Percentiles rank a stretch among this genome's conserved stretches.
Conservation (phyloP, 2,113 vertebrate genomes). For the Bothrops jararaca region DNA sequence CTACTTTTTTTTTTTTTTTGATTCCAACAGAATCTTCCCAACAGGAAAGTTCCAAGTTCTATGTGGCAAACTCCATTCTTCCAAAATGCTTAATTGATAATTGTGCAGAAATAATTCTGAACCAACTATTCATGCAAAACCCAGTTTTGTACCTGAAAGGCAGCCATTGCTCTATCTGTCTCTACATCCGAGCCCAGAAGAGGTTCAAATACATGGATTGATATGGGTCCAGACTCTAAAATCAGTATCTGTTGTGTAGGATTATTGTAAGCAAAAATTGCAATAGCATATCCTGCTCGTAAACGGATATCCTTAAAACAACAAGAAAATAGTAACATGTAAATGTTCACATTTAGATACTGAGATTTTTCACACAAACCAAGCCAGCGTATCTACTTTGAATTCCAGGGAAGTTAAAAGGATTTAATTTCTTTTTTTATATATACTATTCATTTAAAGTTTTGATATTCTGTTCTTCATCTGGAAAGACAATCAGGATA, state of each 20-base stretch:
- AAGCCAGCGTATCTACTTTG: neutral
- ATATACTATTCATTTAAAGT: neutral
- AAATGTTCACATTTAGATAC: neutral
- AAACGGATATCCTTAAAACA: slow-evolving; percentile 67
- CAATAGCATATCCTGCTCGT: slow-evolving; percentile 71
- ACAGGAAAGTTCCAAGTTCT: neutral
- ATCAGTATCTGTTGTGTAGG: slow-evolving; percentile 67
- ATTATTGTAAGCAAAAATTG: slow-evolving; percentile 75
- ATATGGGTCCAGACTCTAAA: slow-evolving; percentile 63
- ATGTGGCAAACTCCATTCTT: neutral
- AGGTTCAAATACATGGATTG: slow-evolving; percentile 62
- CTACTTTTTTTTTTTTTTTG: neutral
- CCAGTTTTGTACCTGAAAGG: slow-evolving; percentile 74
- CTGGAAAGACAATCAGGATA: neutral
- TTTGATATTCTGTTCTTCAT: neutral
- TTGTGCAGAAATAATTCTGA: neutral
- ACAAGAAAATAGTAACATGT: neutral
- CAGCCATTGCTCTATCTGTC: slow-evolving; percentile 69
- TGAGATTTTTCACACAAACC: neutral
- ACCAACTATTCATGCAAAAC: neutral
- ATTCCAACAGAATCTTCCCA: neutral
- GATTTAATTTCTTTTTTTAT: neutral
- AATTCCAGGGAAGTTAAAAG: neutral
- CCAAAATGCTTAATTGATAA: neutral
- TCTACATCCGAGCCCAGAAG: slow-evolving; percentile 70